phyloP scores from a whole-genome alignment of 2,888 invertebrate genomes.

The Marronus borbonicus region DNA sequence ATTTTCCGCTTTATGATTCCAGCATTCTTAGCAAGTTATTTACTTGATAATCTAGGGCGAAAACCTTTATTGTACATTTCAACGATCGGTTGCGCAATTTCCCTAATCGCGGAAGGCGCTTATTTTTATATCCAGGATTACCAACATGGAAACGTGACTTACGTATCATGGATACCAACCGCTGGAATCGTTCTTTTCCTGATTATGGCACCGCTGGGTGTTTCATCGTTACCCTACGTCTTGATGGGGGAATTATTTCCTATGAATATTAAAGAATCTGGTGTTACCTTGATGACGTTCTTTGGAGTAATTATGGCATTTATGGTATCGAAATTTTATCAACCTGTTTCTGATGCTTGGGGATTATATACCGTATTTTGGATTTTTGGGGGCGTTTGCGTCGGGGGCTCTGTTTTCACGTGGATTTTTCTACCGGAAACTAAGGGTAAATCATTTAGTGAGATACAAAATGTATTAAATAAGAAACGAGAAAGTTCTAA shows the following conservation, averaged over 20 bases:
- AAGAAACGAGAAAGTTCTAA: constrained; percentile 38
- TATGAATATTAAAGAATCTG: constrained; percentile 76
- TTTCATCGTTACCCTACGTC: constrained; percentile 76
- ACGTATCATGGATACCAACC: constrained; percentile 73
- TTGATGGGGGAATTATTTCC: constrained; percentile 78
- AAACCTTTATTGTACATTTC: constrained; percentile 73
- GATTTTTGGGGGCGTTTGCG: constrained; percentile 74
- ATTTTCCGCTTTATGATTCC: constrained; percentile 19
- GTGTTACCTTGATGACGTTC: constrained; percentile 75
- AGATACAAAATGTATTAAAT: constrained; percentile 75
- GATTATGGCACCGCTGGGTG: constrained; percentile 74
- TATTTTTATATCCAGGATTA: constrained; percentile 74
- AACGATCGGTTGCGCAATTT: constrained; percentile 72
- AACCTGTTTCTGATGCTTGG: constrained; percentile 72
- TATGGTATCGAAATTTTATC: constrained; percentile 75
- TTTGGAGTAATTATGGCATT: constrained; percentile 75
- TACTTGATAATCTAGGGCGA: constrained; percentile 74
- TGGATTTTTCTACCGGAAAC: constrained; percentile 76
- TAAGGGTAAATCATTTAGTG: constrained; percentile 75
- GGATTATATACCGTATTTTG: constrained; percentile 76
- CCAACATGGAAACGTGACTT: constrained; percentile 59
- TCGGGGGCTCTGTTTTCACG: constrained; percentile 74
- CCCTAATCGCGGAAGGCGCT: constrained; percentile 71
- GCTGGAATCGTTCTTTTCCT: constrained; percentile 75
- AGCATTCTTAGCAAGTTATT: constrained; percentile 62